Base-by-base conservation (phyloP, 2,888 invertebrate genomes). In the Eupithecia subfuscata region DNA sequence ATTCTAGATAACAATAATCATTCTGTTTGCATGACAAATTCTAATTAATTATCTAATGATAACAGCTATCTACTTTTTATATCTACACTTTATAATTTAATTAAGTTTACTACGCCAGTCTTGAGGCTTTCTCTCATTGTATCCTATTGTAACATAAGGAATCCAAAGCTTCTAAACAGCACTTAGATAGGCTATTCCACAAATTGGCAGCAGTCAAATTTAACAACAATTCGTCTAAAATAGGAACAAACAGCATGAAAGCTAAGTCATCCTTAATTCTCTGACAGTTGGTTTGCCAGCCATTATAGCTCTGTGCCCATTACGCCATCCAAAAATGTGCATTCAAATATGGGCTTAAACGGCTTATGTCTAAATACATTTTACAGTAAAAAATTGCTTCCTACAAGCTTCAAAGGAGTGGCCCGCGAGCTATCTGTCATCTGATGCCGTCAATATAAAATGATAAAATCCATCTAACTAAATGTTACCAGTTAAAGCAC, bases 1-100 rank as follows among this genome's bases (percentile, higher is more conserved):
- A 30, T 63, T 14, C 63, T 30, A 63, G 63, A 63, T 63, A 63
- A 63, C 30, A 63, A 30, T 30, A 63, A 63, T 63, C 16, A 63
- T 63, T 63, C 52, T 71, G 48, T 70, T 69, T 69, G 34, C 30
- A n/a, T 30, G 69, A 65, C 30, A 67, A 48, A 65, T 63, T 30
- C 25, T 63, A 5, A 30, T 63, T 63, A 63, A 40, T 40, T 40
- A 40, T 40, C 40, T 40, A 37, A 37, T 73, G 73, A 71, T 70
- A 30, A 63, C 30, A 30, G 7, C 63, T 5, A 16, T 63, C 30
- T 8, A 30, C 14, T 30, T 30, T 63, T 25, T 30, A 30, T 56
- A 37, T 5, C 7, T 37, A 56, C 22, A n/a, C 8, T n/a, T 52
- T 9, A 25, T 25, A 14, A 25, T 63, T 25, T 3, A 12, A 63